Evolutionary conservation across 2,797 vertebrate genomes (phyloP), one percentile per base, ranked within the genome.

Genomic region (Malacoctenus gilli): DNA sequence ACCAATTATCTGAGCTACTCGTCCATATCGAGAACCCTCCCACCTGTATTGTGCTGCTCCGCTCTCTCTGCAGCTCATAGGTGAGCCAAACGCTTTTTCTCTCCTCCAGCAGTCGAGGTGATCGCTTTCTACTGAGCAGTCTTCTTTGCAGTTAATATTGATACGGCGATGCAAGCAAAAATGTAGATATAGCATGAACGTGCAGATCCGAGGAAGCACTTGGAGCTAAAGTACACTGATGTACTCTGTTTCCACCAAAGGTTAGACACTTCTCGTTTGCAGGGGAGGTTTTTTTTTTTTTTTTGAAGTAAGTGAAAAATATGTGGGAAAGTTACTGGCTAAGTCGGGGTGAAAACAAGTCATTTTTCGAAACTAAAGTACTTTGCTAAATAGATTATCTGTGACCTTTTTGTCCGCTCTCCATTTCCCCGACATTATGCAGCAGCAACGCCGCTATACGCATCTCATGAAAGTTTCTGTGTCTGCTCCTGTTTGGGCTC

Each of bases 371-470:
- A 31, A 55, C 10, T 10, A 1, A 11, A 8, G 15, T 41, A 25
- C 25, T 6, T 9, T 48, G 46, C 15, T 53, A 46, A 51, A 46
- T 22, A 36, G 20, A 64, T 58, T 32, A 59, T 57, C 9, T 37
- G 18, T 68, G 70, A 77, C 62, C 38, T 75, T 75, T 43, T 30
- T 23, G 23, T 50, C 39, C n/a, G n/a, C n/a, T n/a, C n/a, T 62
- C 37, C 42, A 41, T 41, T 23, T 59, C 32, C 2, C 48, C 46
- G 31, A 32, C 42, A 59, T 60, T 55, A 50, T 53, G 40, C 56
- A 61, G 38, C 0, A 42, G 21, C 0, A 9, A 44, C 20, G 25
- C 0, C 4, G 43, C 28, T 22, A 11, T 31, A n/a, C 12, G 16
- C 39, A 15, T 52, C 22, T 49, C 38, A 6, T 40, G 14, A 21